These are phyloP conservation scores for Dicerorhinus sumatrensis DNA, from an alignment of 2,113 vertebrate genomes.

Conservation along the genomic window DNA sequence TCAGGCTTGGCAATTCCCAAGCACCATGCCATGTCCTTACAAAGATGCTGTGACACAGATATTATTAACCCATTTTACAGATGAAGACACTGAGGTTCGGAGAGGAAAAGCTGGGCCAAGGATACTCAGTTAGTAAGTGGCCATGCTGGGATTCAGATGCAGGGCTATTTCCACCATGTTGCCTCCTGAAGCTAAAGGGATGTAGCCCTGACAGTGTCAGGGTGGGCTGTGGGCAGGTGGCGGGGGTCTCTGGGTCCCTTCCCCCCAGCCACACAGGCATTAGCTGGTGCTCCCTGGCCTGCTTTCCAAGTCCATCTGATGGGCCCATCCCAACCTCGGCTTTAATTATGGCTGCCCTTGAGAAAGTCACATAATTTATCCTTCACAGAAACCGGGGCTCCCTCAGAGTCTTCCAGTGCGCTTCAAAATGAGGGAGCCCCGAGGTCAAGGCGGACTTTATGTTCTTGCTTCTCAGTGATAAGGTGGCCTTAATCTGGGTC, in stretches of 20 bases:
- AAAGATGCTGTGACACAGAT: not conserved
- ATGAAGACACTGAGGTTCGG: not conserved
- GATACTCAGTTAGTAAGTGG: not conserved
- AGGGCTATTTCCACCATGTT: not conserved
- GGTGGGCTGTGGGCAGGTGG: not conserved
- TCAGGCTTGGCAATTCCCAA: not conserved
- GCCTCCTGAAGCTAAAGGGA: not conserved
- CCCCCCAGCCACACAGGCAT: not conserved
- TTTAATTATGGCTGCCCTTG: not conserved
- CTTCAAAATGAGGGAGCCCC: not conserved
- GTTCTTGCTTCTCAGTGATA: not conserved
- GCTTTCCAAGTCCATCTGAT: not conserved
- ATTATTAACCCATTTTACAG: not conserved
- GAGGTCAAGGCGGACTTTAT: not conserved
- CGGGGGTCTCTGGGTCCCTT: not conserved
- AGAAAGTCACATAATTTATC: not conserved
- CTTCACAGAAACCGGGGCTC: not conserved
- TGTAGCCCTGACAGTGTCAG: too few relatives aligned
- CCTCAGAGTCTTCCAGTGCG: accelerated
- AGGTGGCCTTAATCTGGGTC: not conserved
- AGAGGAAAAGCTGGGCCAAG: not conserved
- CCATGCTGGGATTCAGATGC: not conserved
- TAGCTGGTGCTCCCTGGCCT: not conserved
- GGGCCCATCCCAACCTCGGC: not conserved
- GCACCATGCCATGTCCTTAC: accelerated